phyloP scores from a whole-genome alignment of 2,888 invertebrate genomes.

The Cantharis nigra region DNA sequence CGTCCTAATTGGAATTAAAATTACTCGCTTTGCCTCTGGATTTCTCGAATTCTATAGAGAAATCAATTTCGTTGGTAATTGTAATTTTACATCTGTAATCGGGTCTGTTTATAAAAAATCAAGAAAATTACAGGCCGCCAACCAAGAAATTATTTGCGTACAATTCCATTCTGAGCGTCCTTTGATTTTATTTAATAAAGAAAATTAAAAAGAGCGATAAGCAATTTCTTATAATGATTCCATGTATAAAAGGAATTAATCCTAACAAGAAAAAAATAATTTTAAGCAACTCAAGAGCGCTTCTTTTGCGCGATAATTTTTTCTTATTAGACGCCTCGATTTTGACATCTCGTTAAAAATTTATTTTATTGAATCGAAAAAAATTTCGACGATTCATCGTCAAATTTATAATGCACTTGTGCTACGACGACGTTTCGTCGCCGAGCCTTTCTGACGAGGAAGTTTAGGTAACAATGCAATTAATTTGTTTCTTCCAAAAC shows the following conservation, averaged over 20 bases:
- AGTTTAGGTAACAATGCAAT: neutral
- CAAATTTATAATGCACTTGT: too few relatives aligned
- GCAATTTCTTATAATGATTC: slow-evolving; percentile 1
- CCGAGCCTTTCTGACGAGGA: too few relatives aligned
- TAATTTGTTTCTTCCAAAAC: neutral
- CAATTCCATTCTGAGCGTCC: slow-evolving; percentile 8
- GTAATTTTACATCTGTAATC: slow-evolving; percentile 30
- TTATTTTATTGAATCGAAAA: neutral
- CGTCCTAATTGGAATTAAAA: slow-evolving; percentile 38
- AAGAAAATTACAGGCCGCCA: slow-evolving; percentile 19
- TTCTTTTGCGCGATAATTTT: neutral
- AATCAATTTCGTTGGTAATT: slow-evolving; percentile 36
- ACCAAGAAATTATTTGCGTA: slow-evolving; percentile 9
- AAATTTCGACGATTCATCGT: too few relatives aligned
- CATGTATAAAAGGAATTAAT: neutral
- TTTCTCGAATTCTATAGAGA: slow-evolving; percentile 29
- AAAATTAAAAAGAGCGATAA: slow-evolving; percentile 17
- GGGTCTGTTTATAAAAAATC: slow-evolving; percentile 14
- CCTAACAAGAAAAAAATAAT: neutral
- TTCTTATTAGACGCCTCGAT: neutral
- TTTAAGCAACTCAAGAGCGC: neutral
- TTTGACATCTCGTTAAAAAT: neutral
- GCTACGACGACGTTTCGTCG: too few relatives aligned
- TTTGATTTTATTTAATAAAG: slow-evolving; percentile 15
- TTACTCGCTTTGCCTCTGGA: slow-evolving; percentile 37